phyloP scores from a whole-genome alignment of 53 echinoderm and acorn worm genomes.

The Paracentrotus lividus region DNA sequence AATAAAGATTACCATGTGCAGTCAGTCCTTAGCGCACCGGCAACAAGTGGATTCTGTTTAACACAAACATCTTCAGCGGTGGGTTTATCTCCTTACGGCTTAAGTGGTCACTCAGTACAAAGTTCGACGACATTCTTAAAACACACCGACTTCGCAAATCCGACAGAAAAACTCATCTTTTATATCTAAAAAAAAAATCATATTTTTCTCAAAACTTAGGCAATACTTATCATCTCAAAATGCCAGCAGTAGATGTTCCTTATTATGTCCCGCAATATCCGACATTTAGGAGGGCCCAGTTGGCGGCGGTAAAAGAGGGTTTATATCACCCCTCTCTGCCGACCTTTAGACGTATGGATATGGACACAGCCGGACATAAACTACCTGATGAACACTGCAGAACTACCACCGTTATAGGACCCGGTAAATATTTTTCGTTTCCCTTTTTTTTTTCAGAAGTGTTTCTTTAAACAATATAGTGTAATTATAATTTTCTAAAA shows the following conservation, averaged over 20 bases:
- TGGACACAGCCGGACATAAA: slow-evolving; percentile 96
- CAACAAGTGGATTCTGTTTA: slow-evolving; percentile 64
- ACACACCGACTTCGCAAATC: not conserved
- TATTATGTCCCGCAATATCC: slow-evolving; percentile 82
- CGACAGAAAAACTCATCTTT: not conserved
- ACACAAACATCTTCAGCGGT: slow-evolving; percentile 55
- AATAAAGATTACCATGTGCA: slow-evolving; percentile 56
- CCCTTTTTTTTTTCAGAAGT: not conserved
- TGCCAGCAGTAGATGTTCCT: slow-evolving; percentile 74
- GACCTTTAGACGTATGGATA: slow-evolving; percentile 95
- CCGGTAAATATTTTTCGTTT: slow-evolving; percentile 72
- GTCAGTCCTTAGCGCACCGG: slow-evolving; percentile 57
- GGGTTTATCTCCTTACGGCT: slow-evolving; percentile 28
- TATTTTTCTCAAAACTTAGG: not conserved
- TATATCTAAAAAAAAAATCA: not conserved
- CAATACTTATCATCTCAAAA: slow-evolving; percentile 9
- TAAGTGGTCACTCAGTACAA: slow-evolving; percentile 13
- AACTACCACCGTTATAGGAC: slow-evolving; percentile 88
- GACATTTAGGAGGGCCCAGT: slow-evolving; percentile 77
- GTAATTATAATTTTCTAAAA: too few species aligned
- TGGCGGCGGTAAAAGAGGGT: slow-evolving; percentile 93
- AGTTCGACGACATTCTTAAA: not conserved
- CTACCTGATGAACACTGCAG: slow-evolving; percentile 96
- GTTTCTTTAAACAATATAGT: too few species aligned
- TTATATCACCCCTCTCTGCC: slow-evolving; percentile 92